Evolutionary conservation across 2,797 vertebrate species (phyloP).

Genomic region (Scleropages formosus): DNA sequence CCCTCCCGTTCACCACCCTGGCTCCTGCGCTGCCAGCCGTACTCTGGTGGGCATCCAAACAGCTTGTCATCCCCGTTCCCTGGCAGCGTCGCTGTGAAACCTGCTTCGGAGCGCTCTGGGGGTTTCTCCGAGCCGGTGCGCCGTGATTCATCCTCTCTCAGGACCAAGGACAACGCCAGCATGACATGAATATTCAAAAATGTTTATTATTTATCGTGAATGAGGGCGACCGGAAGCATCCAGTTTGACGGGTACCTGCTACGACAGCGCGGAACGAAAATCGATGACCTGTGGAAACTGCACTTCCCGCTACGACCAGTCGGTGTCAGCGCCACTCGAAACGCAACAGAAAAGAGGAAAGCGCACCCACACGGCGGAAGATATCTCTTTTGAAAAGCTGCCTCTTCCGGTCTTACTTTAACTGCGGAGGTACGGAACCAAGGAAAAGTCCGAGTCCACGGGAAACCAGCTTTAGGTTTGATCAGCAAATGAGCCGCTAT

Average conservation of each 20-base stretch:
- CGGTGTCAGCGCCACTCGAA: constrained; percentile 29
- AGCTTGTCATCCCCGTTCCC: too few relatives aligned
- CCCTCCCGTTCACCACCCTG: constrained; percentile 39
- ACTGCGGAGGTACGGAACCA: not conserved
- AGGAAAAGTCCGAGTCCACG: too few relatives aligned
- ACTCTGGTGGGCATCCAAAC: not conserved
- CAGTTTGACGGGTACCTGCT: constrained; percentile 7
- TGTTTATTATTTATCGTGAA: constrained; percentile 17
- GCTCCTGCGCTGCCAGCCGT: not conserved
- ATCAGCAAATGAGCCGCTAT: too few relatives aligned
- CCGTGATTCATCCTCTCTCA: constrained; percentile 7
- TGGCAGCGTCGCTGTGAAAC: too few relatives aligned
- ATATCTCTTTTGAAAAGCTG: constrained; percentile 7
- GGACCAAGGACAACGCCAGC: constrained; percentile 29
- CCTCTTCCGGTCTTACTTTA: not conserved
- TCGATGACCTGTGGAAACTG: not conserved
- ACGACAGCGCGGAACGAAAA: constrained; percentile 5
- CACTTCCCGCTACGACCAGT: constrained; percentile 25
- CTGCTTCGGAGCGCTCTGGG: not conserved
- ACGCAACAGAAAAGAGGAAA: not conserved
- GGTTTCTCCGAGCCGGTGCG: not conserved
- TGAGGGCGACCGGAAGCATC: constrained; percentile 1
- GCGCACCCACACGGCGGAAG: constrained; percentile 7
- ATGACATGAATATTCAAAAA: constrained; percentile 35
- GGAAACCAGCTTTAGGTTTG: too few relatives aligned